A percentile compares a stretch with the other conserved stretches of the same genome.
Evolutionary conservation across 2,888 invertebrate genomes (phyloP).

Genomic region (Caenorhabditis angaria): DNA sequence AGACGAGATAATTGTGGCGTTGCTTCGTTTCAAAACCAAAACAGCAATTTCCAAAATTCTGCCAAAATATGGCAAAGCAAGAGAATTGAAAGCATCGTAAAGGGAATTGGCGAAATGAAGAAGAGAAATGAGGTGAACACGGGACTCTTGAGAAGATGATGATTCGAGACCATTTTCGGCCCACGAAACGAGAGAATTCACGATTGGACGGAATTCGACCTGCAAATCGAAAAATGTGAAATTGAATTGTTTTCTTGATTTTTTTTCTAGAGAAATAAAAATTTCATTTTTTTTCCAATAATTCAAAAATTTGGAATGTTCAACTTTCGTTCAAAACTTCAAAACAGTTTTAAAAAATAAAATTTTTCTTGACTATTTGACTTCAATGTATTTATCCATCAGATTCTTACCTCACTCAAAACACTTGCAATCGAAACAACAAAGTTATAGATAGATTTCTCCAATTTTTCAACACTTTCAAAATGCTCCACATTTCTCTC

Average conservation of each 20-base stretch:
- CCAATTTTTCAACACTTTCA: conserved; percentile 44
- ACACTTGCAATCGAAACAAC: conserved; percentile 42
- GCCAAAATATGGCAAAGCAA: conserved; percentile 65
- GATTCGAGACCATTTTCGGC: conserved; percentile 49
- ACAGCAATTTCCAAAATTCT: conserved; percentile 59
- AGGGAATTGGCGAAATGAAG: conserved; percentile 64
- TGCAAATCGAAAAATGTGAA: not conserved
- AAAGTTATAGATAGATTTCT: conserved; percentile 34
- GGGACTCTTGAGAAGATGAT: conserved; percentile 15
- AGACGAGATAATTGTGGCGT: conserved; percentile 41
- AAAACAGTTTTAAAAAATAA: no score
- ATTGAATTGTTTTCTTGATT: no score
- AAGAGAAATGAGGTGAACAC: conserved; percentile 54
- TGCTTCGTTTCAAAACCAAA: conserved; percentile 52
- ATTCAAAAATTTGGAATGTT: no score
- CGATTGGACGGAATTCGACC: conserved; percentile 56
- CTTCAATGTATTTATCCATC: no score
- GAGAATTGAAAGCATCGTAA: conserved; percentile 59
- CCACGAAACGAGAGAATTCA: conserved; percentile 56
- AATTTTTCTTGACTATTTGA: no score
- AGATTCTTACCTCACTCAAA: conserved; percentile 43
- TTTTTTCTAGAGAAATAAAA: no score
- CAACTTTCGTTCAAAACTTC: no score
- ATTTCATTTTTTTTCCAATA: not conserved
- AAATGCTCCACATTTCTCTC: conserved; percentile 45